phyloP scores from a whole-genome alignment of 2,113 vertebrate genomes.

The Hucho hucho region DNA sequence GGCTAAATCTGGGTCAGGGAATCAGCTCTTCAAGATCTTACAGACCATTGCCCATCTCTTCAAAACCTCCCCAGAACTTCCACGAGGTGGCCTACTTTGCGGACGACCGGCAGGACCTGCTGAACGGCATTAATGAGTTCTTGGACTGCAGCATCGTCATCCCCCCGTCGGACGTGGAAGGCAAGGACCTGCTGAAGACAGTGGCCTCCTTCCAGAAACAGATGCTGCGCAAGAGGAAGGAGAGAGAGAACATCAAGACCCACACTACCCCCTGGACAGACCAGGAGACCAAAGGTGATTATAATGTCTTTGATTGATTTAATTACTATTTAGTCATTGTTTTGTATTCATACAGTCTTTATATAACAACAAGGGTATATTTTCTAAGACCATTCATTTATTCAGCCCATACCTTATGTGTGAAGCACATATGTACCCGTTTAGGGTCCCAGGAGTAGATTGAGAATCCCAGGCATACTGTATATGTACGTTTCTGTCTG shows the following conservation, averaged over 20 bases:
- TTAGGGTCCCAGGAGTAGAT: not conserved
- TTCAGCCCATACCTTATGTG: too few relatives aligned
- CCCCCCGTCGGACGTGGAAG: constrained; percentile 91
- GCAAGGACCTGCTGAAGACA: constrained; percentile 93
- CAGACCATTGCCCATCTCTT: not conserved
- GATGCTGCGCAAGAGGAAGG: constrained; percentile 89
- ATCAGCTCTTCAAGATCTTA: too few relatives aligned
- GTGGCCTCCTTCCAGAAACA: constrained; percentile 95
- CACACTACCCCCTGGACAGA: constrained; percentile 46
- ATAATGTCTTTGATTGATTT: too few relatives aligned
- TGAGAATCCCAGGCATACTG: not conserved
- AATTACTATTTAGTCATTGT: too few relatives aligned
- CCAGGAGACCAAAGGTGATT: constrained; percentile 81
- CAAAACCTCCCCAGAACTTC: constrained; percentile 72
- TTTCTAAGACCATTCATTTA: not conserved
- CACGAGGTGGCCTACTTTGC: constrained; percentile 97
- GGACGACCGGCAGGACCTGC: constrained; percentile 92
- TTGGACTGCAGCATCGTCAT: constrained; percentile 97
- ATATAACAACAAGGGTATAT: not conserved
- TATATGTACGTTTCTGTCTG: not conserved
- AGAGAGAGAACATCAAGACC: constrained; percentile 81
- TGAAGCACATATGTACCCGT: not conserved
- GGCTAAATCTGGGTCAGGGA: too few relatives aligned
- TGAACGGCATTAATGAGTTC: constrained; percentile 97
- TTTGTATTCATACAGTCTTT: too few relatives aligned